These are phyloP conservation scores for Augiades crinisus DNA, from an alignment of 2,888 invertebrate genomes.

Conservation along the genomic window DNA sequence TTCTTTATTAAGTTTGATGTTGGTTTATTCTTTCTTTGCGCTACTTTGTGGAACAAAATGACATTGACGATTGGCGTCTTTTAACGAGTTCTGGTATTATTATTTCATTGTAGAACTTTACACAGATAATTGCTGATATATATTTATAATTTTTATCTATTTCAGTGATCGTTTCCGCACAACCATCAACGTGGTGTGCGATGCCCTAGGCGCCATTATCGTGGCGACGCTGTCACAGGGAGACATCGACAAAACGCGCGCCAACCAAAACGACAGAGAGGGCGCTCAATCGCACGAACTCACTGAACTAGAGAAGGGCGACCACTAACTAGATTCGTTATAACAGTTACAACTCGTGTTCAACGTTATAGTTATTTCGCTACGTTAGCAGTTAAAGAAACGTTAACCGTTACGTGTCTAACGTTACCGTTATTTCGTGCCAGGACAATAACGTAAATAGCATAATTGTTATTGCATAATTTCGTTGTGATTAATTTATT, in stretches of 20 bases:
- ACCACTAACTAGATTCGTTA: slow-evolving; percentile 44
- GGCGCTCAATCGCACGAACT: slow-evolving; percentile 84
- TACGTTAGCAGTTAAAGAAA: slow-evolving; percentile 35
- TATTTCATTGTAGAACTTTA: too few relatives aligned
- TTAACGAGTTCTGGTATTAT: too few relatives aligned
- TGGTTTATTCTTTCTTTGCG: too few relatives aligned
- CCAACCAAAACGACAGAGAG: slow-evolving; percentile 62
- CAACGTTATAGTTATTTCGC: too few relatives aligned
- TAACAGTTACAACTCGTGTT: background rate
- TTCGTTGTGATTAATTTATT: slow-evolving; percentile 36
- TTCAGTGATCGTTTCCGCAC: slow-evolving; percentile 92
- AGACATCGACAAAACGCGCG: slow-evolving; percentile 79
- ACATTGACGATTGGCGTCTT: too few relatives aligned
- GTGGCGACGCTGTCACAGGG: slow-evolving; percentile 91
- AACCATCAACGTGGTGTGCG: slow-evolving; percentile 97
- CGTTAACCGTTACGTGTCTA: slow-evolving; percentile 53
- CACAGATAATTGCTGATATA: too few relatives aligned
- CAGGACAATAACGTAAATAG: slow-evolving; percentile 37
- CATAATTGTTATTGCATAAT: slow-evolving; percentile 22
- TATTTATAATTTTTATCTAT: too few relatives aligned
- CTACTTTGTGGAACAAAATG: too few relatives aligned
- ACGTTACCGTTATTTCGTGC: slow-evolving; percentile 47
- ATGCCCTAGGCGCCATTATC: slow-evolving; percentile 95
- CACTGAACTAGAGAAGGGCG: slow-evolving; percentile 81
- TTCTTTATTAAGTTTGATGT: too few relatives aligned